These are phyloP conservation scores for Pyrgilauda ruficollis DNA, from an alignment of 2,113 vertebrate genomes.

Conservation along the genomic window DNA sequence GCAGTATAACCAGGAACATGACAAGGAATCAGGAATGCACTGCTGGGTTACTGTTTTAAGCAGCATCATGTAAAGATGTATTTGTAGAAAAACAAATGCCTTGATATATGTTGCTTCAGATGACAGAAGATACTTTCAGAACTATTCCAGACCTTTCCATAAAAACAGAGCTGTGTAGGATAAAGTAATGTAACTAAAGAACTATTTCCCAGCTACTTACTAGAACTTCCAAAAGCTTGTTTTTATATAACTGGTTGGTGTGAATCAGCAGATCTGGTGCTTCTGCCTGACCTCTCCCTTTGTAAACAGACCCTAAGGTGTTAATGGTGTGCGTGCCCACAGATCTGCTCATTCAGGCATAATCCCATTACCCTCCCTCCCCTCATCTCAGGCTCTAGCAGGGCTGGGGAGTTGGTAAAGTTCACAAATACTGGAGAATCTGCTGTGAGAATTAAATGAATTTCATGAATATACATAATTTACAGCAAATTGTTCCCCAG, in stretches of 20 bases:
- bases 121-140: neutral
- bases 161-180: neutral
- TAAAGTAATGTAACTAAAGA: neutral
- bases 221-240: neutral
- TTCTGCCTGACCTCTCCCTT: neutral
- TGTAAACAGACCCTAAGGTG: neutral
- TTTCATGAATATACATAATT: conserved; percentile 7
- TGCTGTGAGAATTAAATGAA: neutral
- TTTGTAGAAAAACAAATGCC: neutral
- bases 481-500: neutral
- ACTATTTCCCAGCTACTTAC: neutral
- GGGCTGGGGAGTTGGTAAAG: neutral
- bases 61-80: neutral
- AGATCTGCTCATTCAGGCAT: neutral
- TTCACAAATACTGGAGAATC: neutral
- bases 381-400: neutral
- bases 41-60: neutral
- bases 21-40: neutral
- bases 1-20: neutral
- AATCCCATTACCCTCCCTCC: neutral
- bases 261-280: neutral
- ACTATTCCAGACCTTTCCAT: neutral
- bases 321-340: neutral
- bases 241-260: neutral
- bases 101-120: neutral